Conservation (phyloP, 2,888 invertebrate genomes). For the Dicycla oo region DNA sequence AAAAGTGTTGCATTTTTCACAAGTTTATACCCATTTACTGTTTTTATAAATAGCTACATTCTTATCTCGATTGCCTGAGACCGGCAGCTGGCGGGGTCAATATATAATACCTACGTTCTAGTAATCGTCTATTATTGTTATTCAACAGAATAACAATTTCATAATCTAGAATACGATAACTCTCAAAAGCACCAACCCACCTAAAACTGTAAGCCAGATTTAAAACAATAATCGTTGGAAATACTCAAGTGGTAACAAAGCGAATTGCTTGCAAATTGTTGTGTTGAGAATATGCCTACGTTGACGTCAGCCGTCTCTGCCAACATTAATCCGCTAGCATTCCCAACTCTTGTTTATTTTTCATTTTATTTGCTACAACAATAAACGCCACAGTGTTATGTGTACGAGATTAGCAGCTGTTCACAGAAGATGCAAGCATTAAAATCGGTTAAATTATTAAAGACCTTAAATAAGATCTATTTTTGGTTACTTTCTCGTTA, state of each 20-base stretch:
- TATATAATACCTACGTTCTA: not conserved
- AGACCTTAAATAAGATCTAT: not conserved
- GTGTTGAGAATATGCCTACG: slow-evolving; percentile 39
- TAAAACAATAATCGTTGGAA: slow-evolving; percentile 39
- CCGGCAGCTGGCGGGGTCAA: not conserved
- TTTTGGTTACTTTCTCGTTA: not conserved
- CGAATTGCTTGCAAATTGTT: slow-evolving; percentile 69
- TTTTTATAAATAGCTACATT: not conserved
- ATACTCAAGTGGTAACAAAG: slow-evolving; percentile 47
- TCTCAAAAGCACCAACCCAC: not conserved
- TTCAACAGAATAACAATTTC: not conserved
- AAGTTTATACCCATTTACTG: not conserved
- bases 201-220: slow-evolving; percentile 17
- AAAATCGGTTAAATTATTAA: slow-evolving; percentile 25
- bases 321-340: slow-evolving; percentile 51
- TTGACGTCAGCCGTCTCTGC: slow-evolving; percentile 30
- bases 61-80: not conserved
- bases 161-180: not conserved
- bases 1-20: not conserved
- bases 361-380: slow-evolving; percentile 54
- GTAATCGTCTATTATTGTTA: not conserved
- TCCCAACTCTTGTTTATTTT: slow-evolving; percentile 54
- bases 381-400: slow-evolving; percentile 45
- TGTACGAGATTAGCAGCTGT: slow-evolving; percentile 41
- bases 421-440: slow-evolving; percentile 9